These are phyloP conservation scores for Cynaeus angustus DNA, from an alignment of 2,888 invertebrate genomes.

Conservation along the genomic window DNA sequence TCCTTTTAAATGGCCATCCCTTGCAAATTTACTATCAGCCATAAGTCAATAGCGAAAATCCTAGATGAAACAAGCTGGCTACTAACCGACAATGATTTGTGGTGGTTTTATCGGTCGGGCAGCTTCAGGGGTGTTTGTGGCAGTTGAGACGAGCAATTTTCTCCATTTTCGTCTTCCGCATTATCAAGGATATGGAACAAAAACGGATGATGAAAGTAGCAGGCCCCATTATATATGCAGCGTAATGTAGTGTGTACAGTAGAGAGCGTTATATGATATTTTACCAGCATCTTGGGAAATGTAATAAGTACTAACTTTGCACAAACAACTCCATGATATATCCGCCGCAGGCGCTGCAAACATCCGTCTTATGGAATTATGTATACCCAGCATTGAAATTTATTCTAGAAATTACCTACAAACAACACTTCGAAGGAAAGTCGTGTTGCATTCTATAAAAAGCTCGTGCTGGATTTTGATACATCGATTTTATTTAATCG, in stretches of 20 bases:
- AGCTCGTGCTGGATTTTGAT: slow-evolving; percentile 9
- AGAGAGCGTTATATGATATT: slow-evolving; percentile 44
- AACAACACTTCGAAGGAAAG: slow-evolving; percentile 3
- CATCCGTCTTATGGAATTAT: slow-evolving; percentile 43
- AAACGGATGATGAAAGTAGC: slow-evolving; percentile 29
- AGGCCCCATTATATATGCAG: slow-evolving; percentile 26
- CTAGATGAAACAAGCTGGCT: slow-evolving; percentile 15
- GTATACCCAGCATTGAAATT: slow-evolving; percentile 33
- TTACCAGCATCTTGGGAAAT: slow-evolving; percentile 46
- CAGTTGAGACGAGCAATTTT: slow-evolving; percentile 10
- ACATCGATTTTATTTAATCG: slow-evolving; percentile 36
- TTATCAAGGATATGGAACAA: slow-evolving; percentile 17
- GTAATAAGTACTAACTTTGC: slow-evolving; percentile 47
- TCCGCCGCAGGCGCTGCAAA: slow-evolving; percentile 36
- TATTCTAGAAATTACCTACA: slow-evolving; percentile 31
- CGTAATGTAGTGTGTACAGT: slow-evolving; percentile 43
- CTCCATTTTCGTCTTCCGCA: slow-evolving; percentile 9
- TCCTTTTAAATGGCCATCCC: not conserved
- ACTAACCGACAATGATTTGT: slow-evolving; percentile 14
- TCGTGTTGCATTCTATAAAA: slow-evolving; percentile 6
- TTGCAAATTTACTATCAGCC: slow-evolving; percentile 15
- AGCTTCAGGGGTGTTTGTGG: not conserved
- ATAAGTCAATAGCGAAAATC: slow-evolving; percentile 9
- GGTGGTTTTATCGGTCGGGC: slow-evolving; percentile 16
- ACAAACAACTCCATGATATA: slow-evolving; percentile 46